Conservation (phyloP, 2,888 invertebrate genomes). For the Cantharis nigra region DNA sequence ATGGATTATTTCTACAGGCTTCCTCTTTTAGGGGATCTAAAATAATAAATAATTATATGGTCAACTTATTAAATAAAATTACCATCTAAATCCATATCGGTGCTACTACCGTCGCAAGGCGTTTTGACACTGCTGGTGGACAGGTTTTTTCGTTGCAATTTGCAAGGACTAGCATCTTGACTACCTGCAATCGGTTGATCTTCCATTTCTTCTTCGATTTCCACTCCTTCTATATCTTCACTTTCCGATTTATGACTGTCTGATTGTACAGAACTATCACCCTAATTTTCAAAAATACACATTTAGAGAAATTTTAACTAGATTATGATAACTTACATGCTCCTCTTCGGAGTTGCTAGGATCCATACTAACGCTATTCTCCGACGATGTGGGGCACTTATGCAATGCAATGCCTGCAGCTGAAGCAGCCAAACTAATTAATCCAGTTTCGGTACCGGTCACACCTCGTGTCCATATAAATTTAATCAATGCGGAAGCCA, state of each 20-base stretch:
- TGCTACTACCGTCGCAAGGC: constrained; percentile 37
- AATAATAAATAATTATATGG: background rate
- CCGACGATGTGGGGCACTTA: constrained; percentile 70
- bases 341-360: constrained; percentile 82
- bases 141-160: constrained; percentile 52
- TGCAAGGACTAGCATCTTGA: constrained; percentile 60
- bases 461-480: constrained; percentile 86
- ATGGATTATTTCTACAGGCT: constrained; percentile 27
- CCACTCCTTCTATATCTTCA: constrained; percentile 56
- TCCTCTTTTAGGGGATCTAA: constrained; percentile 26
- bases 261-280: constrained; percentile 64
- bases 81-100: constrained; percentile 26
- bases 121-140: constrained; percentile 38
- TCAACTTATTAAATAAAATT: background rate
- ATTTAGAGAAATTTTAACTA: background rate
- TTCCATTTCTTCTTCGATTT: constrained; percentile 54
- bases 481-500: constrained; percentile 88
- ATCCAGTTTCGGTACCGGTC: constrained; percentile 52
- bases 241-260: constrained; percentile 60
- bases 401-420: constrained; percentile 58
- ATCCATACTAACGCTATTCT: constrained; percentile 77
- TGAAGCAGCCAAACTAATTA: constrained; percentile 53
- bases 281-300: constrained; percentile 50
- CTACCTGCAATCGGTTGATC: constrained; percentile 55
- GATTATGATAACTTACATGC: constrained; percentile 50